Percentiles rank a stretch among this genome's conserved stretches.
These are phyloP conservation scores for Hipposideros armiger DNA, from an alignment of 2,113 vertebrate species.

Conservation along the genomic window DNA sequence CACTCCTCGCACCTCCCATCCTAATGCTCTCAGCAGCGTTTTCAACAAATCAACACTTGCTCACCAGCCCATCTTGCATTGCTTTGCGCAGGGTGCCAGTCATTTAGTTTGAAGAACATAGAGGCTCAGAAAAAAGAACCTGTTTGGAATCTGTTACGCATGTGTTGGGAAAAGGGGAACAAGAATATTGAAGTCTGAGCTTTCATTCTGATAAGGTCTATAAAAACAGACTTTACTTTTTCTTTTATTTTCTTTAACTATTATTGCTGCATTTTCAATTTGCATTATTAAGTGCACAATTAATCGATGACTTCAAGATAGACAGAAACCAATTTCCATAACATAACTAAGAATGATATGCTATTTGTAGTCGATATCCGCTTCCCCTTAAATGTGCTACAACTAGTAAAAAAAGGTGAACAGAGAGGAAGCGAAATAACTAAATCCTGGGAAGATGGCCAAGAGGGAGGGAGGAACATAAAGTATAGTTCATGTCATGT, in stretches of 20 bases:
- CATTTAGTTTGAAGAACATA: conserved; percentile 54
- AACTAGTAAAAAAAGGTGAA: not conserved
- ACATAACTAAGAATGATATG: not conserved
- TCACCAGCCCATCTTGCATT: conserved; percentile 43
- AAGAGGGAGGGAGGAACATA: too few relatives aligned
- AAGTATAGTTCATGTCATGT: not conserved
- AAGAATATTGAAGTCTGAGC: conserved; percentile 2
- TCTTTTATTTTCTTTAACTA: conserved; percentile 22
- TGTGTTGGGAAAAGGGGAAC: conserved; percentile 50
- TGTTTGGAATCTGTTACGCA: conserved; percentile 56
- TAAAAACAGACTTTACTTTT: not conserved
- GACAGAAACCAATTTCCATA: conserved; percentile 20
- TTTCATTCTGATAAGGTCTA: conserved; percentile 50
- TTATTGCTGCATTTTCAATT: not conserved
- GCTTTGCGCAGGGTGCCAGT: conserved; percentile 31
- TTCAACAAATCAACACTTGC: conserved; percentile 68
- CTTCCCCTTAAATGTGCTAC: not conserved
- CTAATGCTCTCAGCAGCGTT: conserved; percentile 34
- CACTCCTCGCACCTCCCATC: conserved; percentile 8
- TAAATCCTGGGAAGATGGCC: not conserved
- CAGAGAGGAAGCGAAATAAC: not conserved
- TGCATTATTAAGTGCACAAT: not conserved
- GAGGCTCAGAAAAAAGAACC: conserved; percentile 10
- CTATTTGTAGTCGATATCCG: conserved; percentile 20
- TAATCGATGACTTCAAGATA: conserved; percentile 43